Conservation (phyloP, 2,113 vertebrate genomes). For the Tinamus guttatus region DNA sequence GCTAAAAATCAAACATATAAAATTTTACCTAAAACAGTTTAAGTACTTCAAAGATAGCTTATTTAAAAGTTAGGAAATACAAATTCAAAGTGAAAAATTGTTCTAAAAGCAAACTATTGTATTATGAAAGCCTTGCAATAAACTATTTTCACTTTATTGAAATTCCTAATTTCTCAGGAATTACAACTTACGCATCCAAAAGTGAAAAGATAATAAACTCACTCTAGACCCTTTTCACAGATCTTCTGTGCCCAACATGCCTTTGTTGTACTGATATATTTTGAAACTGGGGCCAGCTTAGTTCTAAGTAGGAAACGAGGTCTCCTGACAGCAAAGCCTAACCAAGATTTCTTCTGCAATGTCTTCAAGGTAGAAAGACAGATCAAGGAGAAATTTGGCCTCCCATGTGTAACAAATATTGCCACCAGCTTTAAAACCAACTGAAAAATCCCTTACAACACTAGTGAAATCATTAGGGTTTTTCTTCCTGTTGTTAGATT, state of each 20-base stretch:
- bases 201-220: not conserved
- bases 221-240: not conserved
- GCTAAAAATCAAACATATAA: not conserved
- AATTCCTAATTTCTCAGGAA: not conserved
- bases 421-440: not conserved
- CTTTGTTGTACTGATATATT: not conserved
- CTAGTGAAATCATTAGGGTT: not conserved
- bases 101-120: not conserved
- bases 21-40: not conserved
- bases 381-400: not conserved
- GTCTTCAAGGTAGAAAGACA: not conserved
- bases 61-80: not conserved
- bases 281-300: not conserved
- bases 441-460: not conserved
- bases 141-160: not conserved
- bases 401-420: not conserved
- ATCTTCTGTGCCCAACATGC: accelerated
- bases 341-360: not conserved
- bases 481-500: not conserved
- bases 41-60: not conserved
- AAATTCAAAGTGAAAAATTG: not conserved
- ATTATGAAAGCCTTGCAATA: not conserved
- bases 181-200: not conserved
- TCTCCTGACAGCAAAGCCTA: constrained; percentile 1
- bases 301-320: not conserved